A percentile compares a stretch with the other conserved stretches of the same genome.
Evolutionary conservation across 2,888 invertebrate species (phyloP).

Genomic region (Apotomis betuletana): DNA sequence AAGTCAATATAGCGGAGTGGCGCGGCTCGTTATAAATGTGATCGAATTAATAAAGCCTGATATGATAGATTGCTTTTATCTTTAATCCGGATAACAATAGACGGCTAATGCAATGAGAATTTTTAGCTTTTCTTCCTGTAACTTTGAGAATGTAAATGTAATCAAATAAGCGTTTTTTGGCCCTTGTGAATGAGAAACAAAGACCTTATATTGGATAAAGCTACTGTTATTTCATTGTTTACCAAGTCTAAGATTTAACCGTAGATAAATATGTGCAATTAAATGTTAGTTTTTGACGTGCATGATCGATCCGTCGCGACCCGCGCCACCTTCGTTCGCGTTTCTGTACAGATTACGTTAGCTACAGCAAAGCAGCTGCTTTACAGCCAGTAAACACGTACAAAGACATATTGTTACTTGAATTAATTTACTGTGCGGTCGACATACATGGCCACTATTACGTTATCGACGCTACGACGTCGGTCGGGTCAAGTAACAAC

Average conservation of each 20-base stretch:
- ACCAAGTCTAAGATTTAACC: constrained; percentile 50
- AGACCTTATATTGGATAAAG: constrained; percentile 54
- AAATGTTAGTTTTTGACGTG: constrained; percentile 46
- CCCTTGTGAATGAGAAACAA: constrained; percentile 59
- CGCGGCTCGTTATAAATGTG: constrained; percentile 36
- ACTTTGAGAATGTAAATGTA: constrained; percentile 41
- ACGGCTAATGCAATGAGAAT: constrained; percentile 53
- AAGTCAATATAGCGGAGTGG: background rate
- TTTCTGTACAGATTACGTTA: constrained; percentile 32
- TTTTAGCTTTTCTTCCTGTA: constrained; percentile 44
- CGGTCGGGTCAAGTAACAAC: constrained; percentile 64
- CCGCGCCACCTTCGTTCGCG: constrained; percentile 26
- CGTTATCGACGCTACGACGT: constrained; percentile 60
- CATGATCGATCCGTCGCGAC: constrained; percentile 37
- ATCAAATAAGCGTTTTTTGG: constrained; percentile 53
- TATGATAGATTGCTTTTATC: constrained; percentile 55
- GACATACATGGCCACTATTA: constrained; percentile 41
- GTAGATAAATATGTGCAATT: constrained; percentile 47
- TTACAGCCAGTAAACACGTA: constrained; percentile 35
- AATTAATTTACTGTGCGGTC: constrained; percentile 39
- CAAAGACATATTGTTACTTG: constrained; percentile 42
- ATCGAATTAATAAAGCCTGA: constrained; percentile 43
- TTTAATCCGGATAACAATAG: constrained; percentile 51
- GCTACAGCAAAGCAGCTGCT: constrained; percentile 31
- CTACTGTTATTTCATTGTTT: constrained; percentile 54